phyloP scores from a whole-genome alignment of 2,797 vertebrate species.

The Coluber constrictor region DNA sequence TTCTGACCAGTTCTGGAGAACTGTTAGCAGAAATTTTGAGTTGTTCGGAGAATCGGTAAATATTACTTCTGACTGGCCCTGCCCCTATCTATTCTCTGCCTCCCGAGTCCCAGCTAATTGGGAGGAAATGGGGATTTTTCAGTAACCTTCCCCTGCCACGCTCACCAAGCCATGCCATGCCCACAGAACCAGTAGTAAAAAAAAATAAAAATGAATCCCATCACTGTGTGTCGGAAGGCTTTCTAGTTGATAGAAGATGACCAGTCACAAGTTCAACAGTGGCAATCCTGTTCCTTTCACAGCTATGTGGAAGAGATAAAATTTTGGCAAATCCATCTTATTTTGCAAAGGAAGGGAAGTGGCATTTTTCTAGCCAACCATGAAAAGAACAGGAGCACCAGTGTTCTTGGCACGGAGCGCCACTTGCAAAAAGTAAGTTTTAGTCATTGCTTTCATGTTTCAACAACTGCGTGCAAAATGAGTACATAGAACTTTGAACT shows the following conservation, averaged over 20 bases:
- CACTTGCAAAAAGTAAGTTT: not conserved
- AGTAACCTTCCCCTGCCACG: too few relatives aligned
- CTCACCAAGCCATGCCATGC: too few relatives aligned
- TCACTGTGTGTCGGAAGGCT: not conserved
- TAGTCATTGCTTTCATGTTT: slow-evolving; percentile 8
- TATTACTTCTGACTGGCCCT: too few relatives aligned
- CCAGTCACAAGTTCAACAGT: not conserved
- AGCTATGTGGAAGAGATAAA: not conserved
- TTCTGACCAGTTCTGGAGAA: too few relatives aligned
- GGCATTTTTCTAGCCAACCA: not conserved
- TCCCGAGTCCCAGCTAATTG: too few relatives aligned
- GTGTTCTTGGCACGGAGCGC: not conserved
- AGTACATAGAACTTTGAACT: slow-evolving; percentile 17
- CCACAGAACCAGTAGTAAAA: too few relatives aligned
- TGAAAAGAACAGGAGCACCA: not conserved
- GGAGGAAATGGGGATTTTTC: too few relatives aligned
- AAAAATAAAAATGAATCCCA: too few relatives aligned
- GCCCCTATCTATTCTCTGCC: too few relatives aligned
- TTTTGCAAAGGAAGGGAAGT: not conserved
- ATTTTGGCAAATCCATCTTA: not conserved
- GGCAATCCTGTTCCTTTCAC: not conserved
- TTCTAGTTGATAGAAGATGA: not conserved
- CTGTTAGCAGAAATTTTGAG: too few relatives aligned
- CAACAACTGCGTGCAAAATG: slow-evolving; percentile 26
- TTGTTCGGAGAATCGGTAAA: too few relatives aligned